Conservation (phyloP, 1,140 invertebrate genomes). For the Papilio aristodemus region DNA sequence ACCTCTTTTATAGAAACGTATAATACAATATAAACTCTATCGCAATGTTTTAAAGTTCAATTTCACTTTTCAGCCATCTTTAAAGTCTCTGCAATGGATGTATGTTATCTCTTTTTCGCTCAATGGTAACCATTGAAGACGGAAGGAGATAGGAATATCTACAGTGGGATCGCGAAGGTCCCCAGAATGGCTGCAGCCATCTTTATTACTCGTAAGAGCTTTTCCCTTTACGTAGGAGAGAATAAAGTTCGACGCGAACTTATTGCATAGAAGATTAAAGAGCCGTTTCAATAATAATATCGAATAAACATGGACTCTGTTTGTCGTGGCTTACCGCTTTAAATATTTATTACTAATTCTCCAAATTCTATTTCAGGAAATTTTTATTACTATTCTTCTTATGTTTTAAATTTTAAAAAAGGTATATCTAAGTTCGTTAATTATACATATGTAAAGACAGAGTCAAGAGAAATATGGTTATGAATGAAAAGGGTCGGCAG, state of each 20-base stretch:
- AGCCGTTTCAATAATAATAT: conserved; percentile 76
- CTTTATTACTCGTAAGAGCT: conserved; percentile 43
- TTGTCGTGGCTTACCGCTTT: conserved; percentile 69
- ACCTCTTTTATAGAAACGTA: conserved; percentile 44
- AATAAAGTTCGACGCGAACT: conserved; percentile 43
- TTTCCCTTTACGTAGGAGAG: conserved; percentile 51
- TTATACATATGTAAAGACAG: too few species aligned
- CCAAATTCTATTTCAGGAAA: conserved; percentile 59
- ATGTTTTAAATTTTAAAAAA: too few species aligned
- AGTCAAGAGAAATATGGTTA: too few species aligned
- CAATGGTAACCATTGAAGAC: conserved; percentile 44
- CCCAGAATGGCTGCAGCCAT: conserved; percentile 14
- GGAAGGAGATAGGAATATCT: conserved; percentile 58
- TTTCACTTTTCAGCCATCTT: conserved; percentile 23
- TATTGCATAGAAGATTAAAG: conserved; percentile 65
- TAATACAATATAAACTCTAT: conserved; percentile 46
- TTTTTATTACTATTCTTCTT: conserved; percentile 33
- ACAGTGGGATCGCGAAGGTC: not conserved
- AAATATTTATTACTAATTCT: conserved; percentile 79
- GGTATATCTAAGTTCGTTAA: too few species aligned
- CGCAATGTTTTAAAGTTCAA: conserved; percentile 24
- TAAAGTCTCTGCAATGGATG: conserved; percentile 58
- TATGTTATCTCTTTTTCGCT: conserved; percentile 63
- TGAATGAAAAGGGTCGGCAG: too few species aligned
- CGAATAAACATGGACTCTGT: conserved; percentile 71